These are phyloP conservation scores for Saccopteryx bilineata DNA, from an alignment of 2,113 vertebrate genomes.

Conservation along the genomic window DNA sequence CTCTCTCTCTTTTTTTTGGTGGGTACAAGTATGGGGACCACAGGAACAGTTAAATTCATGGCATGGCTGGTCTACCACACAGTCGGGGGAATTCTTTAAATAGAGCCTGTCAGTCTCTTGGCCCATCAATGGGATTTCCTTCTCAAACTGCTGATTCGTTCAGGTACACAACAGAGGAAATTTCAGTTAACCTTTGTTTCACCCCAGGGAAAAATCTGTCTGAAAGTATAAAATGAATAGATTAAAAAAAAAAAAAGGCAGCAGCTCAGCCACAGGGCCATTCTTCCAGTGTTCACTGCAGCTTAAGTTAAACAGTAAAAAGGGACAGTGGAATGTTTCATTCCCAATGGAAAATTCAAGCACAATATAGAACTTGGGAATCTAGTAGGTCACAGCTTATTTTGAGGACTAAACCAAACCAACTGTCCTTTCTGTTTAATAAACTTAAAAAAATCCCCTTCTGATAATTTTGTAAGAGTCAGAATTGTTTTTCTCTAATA, in stretches of 20 bases:
- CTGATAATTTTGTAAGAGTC: slow-evolving; percentile 57
- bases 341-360: slow-evolving; percentile 86
- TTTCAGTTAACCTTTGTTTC: slow-evolving; percentile 95
- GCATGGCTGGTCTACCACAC: slow-evolving; percentile 93
- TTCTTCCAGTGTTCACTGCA: slow-evolving; percentile 88
- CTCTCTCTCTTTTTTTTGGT: slow-evolving; percentile 85
- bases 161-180: slow-evolving; percentile 93
- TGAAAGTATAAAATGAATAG: slow-evolving; percentile 92
- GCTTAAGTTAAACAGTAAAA: slow-evolving; percentile 88
- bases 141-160: slow-evolving; percentile 94
- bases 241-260: slow-evolving; percentile 86
- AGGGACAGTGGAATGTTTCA: slow-evolving; percentile 85
- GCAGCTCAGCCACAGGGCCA: slow-evolving; percentile 87
- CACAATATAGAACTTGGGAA: slow-evolving; percentile 84
- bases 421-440: slow-evolving; percentile 64
- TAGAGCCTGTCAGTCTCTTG: slow-evolving; percentile 93
- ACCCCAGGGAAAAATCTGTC: slow-evolving; percentile 92
- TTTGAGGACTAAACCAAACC: slow-evolving; percentile 83
- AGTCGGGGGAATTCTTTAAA: slow-evolving; percentile 93
- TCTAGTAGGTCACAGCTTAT: slow-evolving; percentile 80
- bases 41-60: slow-evolving; percentile 93
- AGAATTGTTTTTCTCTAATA: slow-evolving; percentile 56
- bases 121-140: slow-evolving; percentile 93
- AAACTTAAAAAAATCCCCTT: slow-evolving; percentile 77
- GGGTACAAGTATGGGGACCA: slow-evolving; percentile 91